Evolutionary conservation across 2,888 invertebrate genomes (phyloP).

Genomic region (Dynastes maya): DNA sequence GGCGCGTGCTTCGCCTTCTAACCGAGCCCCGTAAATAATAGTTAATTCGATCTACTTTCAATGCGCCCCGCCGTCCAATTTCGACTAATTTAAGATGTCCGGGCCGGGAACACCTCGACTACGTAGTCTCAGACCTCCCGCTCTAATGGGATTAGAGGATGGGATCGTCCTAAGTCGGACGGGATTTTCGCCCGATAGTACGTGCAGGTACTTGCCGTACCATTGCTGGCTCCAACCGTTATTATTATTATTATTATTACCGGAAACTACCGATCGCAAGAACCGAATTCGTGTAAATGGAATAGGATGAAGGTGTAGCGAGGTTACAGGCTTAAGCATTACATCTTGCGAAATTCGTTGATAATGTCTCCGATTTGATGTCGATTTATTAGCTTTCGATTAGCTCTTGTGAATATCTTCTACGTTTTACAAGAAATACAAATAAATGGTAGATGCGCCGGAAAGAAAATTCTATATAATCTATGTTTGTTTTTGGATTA

Average conservation of each 20-base stretch:
- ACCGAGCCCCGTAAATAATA: conserved; percentile 53
- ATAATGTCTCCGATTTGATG: no score
- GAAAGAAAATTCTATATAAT: no score
- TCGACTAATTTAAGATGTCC: conserved; percentile 60
- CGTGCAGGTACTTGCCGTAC: conserved; percentile 11
- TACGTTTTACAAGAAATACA: no score
- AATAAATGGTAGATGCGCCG: no score
- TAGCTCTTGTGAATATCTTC: not conserved
- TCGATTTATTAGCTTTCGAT: not conserved
- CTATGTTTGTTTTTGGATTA: no score
- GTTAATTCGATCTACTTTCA: conserved; percentile 56
- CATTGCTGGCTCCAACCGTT: not conserved
- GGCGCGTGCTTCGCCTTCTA: conserved; percentile 52
- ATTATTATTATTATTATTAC: conserved; percentile 5
- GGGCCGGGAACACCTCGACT: conserved; percentile 57
- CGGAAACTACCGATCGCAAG: conserved; percentile 11
- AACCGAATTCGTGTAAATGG: conserved; percentile 13
- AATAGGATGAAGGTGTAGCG: conserved; percentile 1
- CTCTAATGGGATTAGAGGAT: conserved; percentile 30
- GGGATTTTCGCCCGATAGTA: conserved; percentile 7
- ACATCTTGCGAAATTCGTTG: not conserved
- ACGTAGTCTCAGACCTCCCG: not conserved
- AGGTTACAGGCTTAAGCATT: conserved; percentile 16
- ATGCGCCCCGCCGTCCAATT: conserved; percentile 60
- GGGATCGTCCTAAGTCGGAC: conserved; percentile 17